Conservation (phyloP, 37 sponge, comb jelly and placozoan species). For the Tethya wilhelma region DNA sequence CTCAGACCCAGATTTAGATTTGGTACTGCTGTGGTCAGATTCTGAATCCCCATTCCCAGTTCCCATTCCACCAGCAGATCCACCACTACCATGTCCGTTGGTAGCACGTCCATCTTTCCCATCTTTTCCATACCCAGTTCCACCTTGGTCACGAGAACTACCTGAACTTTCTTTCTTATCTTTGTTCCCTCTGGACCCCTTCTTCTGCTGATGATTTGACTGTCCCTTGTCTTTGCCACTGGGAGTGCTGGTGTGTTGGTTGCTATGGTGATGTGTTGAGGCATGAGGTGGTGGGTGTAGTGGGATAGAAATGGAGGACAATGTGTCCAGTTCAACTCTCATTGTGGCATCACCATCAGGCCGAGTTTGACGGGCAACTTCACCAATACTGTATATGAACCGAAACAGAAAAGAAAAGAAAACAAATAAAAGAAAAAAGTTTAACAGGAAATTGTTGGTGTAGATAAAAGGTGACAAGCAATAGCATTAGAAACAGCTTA, state of each 20-base stretch:
- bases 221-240: neutral
- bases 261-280: neutral
- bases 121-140: neutral
- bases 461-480: neutral
- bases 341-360: neutral
- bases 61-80: neutral
- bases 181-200: neutral
- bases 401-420: no score
- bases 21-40: neutral
- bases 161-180: neutral
- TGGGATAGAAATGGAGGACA: no score
- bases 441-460: no score
- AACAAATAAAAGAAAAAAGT: no score
- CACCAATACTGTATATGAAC: neutral
- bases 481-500: no score
- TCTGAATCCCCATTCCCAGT: neutral
- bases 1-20: no score
- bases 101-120: neutral
- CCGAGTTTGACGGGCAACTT: neutral
- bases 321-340: no score
- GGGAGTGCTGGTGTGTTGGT: neutral
- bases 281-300: no score
- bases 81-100: neutral
- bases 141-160: neutral
- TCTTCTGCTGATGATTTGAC: neutral